Evolutionary conservation across 2,113 vertebrate species (phyloP), one percentile per base, ranked within the genome.

Genomic region (Potamarius usumacintae): DNA sequence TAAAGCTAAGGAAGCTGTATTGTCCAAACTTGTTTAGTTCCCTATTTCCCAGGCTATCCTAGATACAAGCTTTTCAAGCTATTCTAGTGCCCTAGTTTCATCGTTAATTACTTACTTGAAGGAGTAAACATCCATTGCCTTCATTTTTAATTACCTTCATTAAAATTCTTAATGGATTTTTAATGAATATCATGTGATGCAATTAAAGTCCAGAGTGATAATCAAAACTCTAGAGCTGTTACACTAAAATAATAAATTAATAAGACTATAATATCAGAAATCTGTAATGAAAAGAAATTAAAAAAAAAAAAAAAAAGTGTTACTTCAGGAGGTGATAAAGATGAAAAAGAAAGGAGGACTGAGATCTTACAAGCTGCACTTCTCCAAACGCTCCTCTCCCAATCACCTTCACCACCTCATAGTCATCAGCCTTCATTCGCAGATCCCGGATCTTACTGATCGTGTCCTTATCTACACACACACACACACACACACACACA

Each of bases 371-470:
- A 97, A 99, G 89, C 77, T 99, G 98, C 88, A 99, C 98, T 92
- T 99, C 98, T 92, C 98, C 98, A 94, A 99, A 99, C 0, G 98
- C 98, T 83, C 98, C 98, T 95, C 98, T 97, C 69, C 98, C 98
- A 20, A 99, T 99, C 92, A 99, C 98, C 91, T 99, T 99, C 91
- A 99, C 98, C 88, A 99, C 98, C 93, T 99, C 98, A 93, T 99
- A 99, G 93, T 99, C 98, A 92, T 96, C 98, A 52, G 97, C 98
- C 95, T 98, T 99, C 98, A 99, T 99, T 50, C 98, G 98, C 90
- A 99, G 95, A 93, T 98, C 96, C 91, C 97, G 96, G 76, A 99
- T 97, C 95, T 99, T 99, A 96, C 96, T 96, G 94, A 99, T 97
- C 27, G 97, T 98, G 89, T 99, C 96, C 94, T 99, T 99, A 95